These are phyloP conservation scores for Chirona hameri DNA, from an alignment of 2,888 invertebrate species.

Conservation along the genomic window DNA sequence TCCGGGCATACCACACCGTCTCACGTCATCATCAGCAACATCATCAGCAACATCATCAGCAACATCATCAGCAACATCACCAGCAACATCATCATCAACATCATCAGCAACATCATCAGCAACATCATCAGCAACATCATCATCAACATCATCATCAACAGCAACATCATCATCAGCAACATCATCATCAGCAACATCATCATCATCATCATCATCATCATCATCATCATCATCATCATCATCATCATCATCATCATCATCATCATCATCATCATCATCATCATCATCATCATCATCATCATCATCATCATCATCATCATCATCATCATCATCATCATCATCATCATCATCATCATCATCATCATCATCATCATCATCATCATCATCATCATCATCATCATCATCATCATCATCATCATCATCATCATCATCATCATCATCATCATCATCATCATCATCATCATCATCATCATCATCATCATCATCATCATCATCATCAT, in stretches of 20 bases:
- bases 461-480: conserved; percentile 29
- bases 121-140: too few species aligned
- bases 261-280: conserved; percentile 22
- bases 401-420: conserved; percentile 22
- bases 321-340: conserved; percentile 22
- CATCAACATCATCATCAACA: too few species aligned
- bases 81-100: too few species aligned
- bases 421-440: conserved; percentile 22
- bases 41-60: too few species aligned
- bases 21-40: too few species aligned
- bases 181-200: too few species aligned
- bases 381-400: conserved; percentile 22
- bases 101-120: too few species aligned
- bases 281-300: conserved; percentile 22
- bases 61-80: too few species aligned
- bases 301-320: conserved; percentile 22
- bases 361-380: conserved; percentile 22
- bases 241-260: conserved; percentile 22
- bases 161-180: too few species aligned
- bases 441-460: conserved; percentile 13
- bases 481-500: conserved; percentile 11
- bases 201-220: too few species aligned
- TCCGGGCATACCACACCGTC: too few species aligned
- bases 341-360: conserved; percentile 22
- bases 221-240: too few species aligned